These are phyloP conservation scores for Octodon degus DNA, from an alignment of 2,113 vertebrate species.

Conservation along the genomic window DNA sequence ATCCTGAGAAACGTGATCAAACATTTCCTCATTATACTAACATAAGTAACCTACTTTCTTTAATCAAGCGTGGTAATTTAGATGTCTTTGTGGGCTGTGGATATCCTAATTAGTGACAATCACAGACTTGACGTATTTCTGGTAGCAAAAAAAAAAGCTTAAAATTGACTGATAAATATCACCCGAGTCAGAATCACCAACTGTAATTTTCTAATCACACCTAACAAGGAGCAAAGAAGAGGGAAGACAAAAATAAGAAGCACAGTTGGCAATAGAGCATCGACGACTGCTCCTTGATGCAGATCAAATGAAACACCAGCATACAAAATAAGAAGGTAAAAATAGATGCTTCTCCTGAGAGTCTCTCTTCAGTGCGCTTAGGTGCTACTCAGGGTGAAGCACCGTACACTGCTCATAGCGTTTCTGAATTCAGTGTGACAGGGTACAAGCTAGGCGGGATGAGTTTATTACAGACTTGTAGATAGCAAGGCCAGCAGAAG, in stretches of 20 bases:
- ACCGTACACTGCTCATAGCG: not conserved
- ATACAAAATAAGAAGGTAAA: not conserved
- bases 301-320: not conserved
- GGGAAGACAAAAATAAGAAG: not conserved
- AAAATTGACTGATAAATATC: slow-evolving; percentile 47
- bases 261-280: not conserved
- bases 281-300: not conserved
- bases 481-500: not conserved
- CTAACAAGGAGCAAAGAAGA: not conserved
- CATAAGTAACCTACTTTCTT: not conserved
- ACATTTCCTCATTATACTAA: slow-evolving; percentile 35
- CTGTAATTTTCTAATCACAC: not conserved
- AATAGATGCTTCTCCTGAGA: not conserved
- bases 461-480: not conserved
- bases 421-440: not conserved
- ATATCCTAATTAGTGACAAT: slow-evolving; percentile 57
- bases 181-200: not conserved
- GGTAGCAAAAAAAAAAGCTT: not conserved
- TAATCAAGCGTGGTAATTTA: slow-evolving; percentile 47
- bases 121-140: slow-evolving; percentile 40
- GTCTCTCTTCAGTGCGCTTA: not conserved
- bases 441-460: too few species aligned
- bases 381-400: not conserved
- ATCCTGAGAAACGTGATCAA: not conserved
- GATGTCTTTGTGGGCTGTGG: not conserved